Base-by-base conservation (phyloP, 2,888 invertebrate genomes). In the Chironomus riparius region DNA sequence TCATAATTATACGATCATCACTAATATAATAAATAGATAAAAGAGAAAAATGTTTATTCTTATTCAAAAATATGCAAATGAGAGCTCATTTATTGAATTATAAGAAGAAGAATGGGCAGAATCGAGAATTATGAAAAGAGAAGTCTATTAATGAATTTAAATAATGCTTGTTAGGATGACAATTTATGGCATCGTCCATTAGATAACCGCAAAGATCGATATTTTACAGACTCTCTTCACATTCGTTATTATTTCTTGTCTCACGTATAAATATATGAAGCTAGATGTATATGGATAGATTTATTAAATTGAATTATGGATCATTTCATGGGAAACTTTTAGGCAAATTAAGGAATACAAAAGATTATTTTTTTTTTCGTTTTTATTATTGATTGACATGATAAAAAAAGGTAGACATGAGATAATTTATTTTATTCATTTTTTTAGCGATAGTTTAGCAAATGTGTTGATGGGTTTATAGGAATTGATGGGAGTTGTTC, bases 171-270 rank as follows among this genome's bases (percentile, higher is more conserved):
- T 74, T 74, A 74, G 47, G 68, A 48, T 38, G 38, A 48, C 65
- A 74, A 74, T 74, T 74, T 74, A 74, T 74, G 68, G 68, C 74
- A 10, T 10, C 47, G 48, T 62, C 74, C 74, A 74, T 74, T 74
- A 74, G 56, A 68, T 68, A 74, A 74, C 74, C 74, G 68, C 74
- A 74, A 68, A 68, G 12, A 71, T 72, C 72, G 61, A 72, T 72
- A 47, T 71, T 50, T 48, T 56, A 38, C 38, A 38, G 38, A 38
- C 38, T 38, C 38, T 38, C 38, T 38, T 38, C 38, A 38, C 38
- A 38, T 38, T 38, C 38, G 18, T 56, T 61, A 56, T 47, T 12
- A 15, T 22, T 38, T 56, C 38, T 7, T 56, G 65, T 13, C 24
- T 13, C 12, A 21, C 7, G 13, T 24, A 12, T 7, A n/a, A 4